These are phyloP conservation scores for Meda fulgida DNA, from an alignment of 2,797 vertebrate species.

Conservation along the genomic window DNA sequence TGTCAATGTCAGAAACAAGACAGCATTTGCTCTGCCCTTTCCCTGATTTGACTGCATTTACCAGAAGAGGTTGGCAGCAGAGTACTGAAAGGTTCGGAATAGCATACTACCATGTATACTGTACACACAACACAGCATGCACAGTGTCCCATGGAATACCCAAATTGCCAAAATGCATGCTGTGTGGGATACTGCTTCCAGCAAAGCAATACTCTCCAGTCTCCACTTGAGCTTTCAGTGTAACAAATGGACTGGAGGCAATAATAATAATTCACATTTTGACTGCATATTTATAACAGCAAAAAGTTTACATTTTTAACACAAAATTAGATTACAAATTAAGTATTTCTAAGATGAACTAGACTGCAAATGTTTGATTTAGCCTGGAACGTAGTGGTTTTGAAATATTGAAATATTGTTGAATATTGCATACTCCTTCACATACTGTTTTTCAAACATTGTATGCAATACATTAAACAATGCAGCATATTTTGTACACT, in stretches of 20 bases:
- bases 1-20: conserved; percentile 36
- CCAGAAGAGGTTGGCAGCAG: not conserved
- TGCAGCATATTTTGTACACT: not conserved
- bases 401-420: not conserved
- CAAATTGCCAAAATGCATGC: not conserved
- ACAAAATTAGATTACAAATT: too few species aligned
- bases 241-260: not conserved
- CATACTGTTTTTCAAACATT: not conserved
- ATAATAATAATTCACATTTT: not conserved
- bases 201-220: not conserved
- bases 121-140: not conserved
- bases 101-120: not conserved
- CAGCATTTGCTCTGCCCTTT: conserved; percentile 10
- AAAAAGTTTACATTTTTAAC: too few species aligned
- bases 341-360: too few species aligned
- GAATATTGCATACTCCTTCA: not conserved
- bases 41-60: conserved; percentile 4
- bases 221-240: not conserved
- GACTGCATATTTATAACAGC: not conserved
- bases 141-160: not conserved
- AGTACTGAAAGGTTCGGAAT: not conserved
- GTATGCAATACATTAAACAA: not conserved
- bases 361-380: not conserved
- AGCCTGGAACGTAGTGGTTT: not conserved
- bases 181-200: not conserved